phyloP scores from a whole-genome alignment of 2,797 vertebrate species.

The Ctenochaetus hawaiiensis region DNA sequence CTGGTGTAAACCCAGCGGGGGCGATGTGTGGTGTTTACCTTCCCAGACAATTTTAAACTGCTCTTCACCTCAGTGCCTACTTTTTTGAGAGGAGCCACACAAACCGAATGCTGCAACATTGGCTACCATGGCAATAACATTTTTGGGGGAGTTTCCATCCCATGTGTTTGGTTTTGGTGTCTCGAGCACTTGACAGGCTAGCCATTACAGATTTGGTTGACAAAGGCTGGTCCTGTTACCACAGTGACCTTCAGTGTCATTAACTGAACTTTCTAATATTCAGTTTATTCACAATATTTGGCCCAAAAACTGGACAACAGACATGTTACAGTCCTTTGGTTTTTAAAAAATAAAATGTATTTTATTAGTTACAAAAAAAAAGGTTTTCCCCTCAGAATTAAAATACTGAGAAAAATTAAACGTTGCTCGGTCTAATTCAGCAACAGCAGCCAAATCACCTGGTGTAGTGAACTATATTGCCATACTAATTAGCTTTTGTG shows the following conservation, averaged over 20 bases:
- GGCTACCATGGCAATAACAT: conserved; percentile 86
- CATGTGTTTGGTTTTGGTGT: conserved; percentile 47
- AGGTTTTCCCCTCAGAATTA: not conserved
- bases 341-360: conserved; percentile 7
- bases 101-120: conserved; percentile 85
- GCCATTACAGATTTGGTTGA: conserved; percentile 37
- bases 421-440: conserved; percentile 34
- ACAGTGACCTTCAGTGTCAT: too few relatives aligned
- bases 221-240: conserved; percentile 24
- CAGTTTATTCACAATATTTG: conserved; percentile 11
- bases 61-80: conserved; percentile 97
- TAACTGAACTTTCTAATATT: too few relatives aligned
- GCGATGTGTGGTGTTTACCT: conserved; percentile 84
- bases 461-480: conserved; percentile 25
- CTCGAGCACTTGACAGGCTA: conserved; percentile 54
- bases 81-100: conserved; percentile 83
- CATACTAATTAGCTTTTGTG: conserved; percentile 43
- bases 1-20: conserved; percentile 47
- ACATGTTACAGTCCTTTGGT: not conserved
- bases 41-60: conserved; percentile 87
- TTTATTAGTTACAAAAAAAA: not conserved
- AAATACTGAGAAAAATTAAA: conserved; percentile 51
- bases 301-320: conserved; percentile 10
- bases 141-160: conserved; percentile 47
- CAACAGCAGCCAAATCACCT: conserved; percentile 31